Conservation (phyloP, 2,888 invertebrate genomes). For the Ephialtes manifestator region DNA sequence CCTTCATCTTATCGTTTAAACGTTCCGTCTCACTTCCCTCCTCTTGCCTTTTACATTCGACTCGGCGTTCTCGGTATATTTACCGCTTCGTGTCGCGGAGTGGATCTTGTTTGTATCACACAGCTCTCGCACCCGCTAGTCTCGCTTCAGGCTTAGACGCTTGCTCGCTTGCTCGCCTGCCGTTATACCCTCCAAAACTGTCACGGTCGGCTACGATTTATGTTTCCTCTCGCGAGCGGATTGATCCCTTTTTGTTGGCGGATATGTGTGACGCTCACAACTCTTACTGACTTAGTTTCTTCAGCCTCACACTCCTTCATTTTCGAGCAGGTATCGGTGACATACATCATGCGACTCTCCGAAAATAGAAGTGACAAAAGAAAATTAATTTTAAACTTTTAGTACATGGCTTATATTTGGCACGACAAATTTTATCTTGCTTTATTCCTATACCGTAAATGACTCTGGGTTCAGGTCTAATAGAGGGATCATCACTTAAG, state of each 20-base stretch:
- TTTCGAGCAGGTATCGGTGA: neutral
- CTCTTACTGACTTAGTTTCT: conserved; percentile 45
- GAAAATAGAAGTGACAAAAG: neutral
- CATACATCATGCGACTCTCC: neutral
- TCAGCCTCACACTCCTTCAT: conserved; percentile 25
- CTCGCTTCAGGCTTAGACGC: conserved; percentile 37
- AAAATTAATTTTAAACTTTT: neutral
- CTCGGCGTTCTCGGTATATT: conserved; percentile 76
- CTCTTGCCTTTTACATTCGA: conserved; percentile 40
- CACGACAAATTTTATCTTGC: too few relatives aligned
- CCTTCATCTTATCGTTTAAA: conserved; percentile 53
- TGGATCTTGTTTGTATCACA: conserved; percentile 84
- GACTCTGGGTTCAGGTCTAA: too few relatives aligned
- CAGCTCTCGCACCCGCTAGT: conserved; percentile 70
- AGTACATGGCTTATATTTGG: too few relatives aligned
- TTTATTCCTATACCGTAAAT: too few relatives aligned
- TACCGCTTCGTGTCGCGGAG: conserved; percentile 80
- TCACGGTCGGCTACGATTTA: conserved; percentile 81
- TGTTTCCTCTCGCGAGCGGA: conserved; percentile 83
- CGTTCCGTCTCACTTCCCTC: conserved; percentile 53
- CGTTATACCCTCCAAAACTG: conserved; percentile 80
- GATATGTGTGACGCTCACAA: conserved; percentile 70
- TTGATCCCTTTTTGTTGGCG: conserved; percentile 84
- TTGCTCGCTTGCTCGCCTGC: conserved; percentile 72
- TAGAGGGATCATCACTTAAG: too few relatives aligned